These are phyloP conservation scores for Parelbella ahira DNA, from an alignment of 2,888 invertebrate genomes.

Conservation along the genomic window DNA sequence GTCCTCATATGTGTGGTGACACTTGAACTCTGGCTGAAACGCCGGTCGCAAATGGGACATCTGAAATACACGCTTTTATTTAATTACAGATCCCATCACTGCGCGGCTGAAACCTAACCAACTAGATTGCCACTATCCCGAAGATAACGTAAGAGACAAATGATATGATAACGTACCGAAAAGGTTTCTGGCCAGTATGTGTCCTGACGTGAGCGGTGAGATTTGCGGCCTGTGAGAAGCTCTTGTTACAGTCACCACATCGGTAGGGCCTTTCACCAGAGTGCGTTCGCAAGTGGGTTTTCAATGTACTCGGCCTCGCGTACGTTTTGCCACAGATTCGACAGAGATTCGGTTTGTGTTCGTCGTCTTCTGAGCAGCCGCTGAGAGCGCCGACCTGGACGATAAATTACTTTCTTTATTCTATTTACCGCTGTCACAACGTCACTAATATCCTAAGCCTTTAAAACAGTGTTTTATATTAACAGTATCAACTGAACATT, in stretches of 20 bases:
- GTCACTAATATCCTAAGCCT: no score
- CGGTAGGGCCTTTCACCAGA: slow-evolving; percentile 95
- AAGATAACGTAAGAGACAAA: no score
- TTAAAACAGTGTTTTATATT: no score
- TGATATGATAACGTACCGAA: no score
- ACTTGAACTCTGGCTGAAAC: slow-evolving; percentile 96
- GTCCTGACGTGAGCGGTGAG: slow-evolving; percentile 97
- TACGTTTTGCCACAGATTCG: slow-evolving; percentile 98
- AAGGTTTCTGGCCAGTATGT: slow-evolving; percentile 99
- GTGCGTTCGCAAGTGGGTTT: slow-evolving; percentile 98
- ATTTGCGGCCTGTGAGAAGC: slow-evolving; percentile 99
- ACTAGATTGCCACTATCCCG: no score
- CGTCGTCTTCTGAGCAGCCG: slow-evolving; percentile 85
- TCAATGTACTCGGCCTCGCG: slow-evolving; percentile 97
- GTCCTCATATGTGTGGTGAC: slow-evolving; percentile 99
- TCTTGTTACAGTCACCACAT: slow-evolving; percentile 96
- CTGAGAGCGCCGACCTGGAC: slow-evolving; percentile 75
- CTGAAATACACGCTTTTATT: slow-evolving; percentile 67
- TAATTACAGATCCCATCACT: no score
- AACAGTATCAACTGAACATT: no score
- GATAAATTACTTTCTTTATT: no score
- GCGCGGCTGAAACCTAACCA: no score
- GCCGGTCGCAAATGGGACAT: slow-evolving; percentile 97
- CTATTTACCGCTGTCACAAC: no score
- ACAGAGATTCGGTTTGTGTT: slow-evolving; percentile 92